These are phyloP conservation scores for Sebastes taczanowskii DNA, from an alignment of 2,797 vertebrate genomes.

Conservation along the genomic window DNA sequence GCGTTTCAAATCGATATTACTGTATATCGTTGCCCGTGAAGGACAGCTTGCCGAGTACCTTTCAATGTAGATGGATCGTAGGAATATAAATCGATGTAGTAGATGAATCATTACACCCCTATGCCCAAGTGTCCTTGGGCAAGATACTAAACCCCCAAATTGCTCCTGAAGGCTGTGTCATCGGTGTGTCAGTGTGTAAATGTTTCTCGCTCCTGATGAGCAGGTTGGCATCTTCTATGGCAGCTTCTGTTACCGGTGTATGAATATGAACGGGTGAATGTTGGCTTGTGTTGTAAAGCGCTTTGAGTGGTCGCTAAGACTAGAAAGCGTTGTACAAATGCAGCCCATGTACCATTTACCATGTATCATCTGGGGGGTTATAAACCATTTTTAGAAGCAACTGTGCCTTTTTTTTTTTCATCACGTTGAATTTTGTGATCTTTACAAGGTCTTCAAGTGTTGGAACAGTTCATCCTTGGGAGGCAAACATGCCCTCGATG, in stretches of 20 bases:
- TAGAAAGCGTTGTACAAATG: background rate
- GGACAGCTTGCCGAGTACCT: too few species aligned
- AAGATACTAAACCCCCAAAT: background rate
- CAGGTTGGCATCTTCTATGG: too few species aligned
- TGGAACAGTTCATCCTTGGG: conserved; percentile 1
- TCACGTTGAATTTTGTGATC: background rate
- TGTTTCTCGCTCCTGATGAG: too few species aligned
- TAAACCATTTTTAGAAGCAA: background rate
- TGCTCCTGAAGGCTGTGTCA: background rate
- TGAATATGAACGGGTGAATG: background rate
- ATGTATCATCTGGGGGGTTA: background rate
- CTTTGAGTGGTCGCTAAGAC: background rate
- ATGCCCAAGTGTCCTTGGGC: too few species aligned
- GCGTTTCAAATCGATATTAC: too few species aligned
- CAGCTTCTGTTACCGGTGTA: background rate
- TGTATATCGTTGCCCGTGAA: too few species aligned
- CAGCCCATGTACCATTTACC: background rate
- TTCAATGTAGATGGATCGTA: too few species aligned
- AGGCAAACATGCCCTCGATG: conserved; percentile 19
- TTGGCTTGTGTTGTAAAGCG: background rate
- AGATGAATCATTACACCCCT: too few species aligned
- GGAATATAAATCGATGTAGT: too few species aligned
- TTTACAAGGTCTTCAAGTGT: conserved; percentile 21
- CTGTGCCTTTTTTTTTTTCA: background rate
- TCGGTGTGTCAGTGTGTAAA: background rate